Percentiles rank a stretch among this genome's conserved stretches.
Evolutionary conservation across 2,888 invertebrate species (phyloP).

Genomic region (Lissonota sp.): DNA sequence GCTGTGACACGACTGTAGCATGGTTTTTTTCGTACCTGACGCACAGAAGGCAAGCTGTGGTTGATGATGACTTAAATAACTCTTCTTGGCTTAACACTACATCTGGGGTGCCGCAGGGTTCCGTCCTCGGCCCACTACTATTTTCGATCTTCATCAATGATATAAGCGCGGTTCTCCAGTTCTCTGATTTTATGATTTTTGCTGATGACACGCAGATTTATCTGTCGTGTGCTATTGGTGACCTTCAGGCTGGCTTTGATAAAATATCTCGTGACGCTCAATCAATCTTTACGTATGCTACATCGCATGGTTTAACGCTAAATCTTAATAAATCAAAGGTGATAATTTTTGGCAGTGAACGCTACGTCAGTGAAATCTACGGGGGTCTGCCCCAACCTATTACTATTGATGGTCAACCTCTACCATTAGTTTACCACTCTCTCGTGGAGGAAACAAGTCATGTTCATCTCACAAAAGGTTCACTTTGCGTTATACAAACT

Average conservation of each 20-base stretch:
- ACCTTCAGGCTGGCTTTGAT: background rate
- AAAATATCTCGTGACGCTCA: background rate
- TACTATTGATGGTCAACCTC: background rate
- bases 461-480: background rate
- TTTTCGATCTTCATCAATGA: too few species aligned
- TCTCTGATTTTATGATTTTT: background rate
- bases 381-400: background rate
- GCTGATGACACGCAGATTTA: slow-evolving; percentile 7
- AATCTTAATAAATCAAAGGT: background rate
- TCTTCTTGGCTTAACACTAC: background rate
- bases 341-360: background rate
- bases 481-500: background rate
- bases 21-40: background rate
- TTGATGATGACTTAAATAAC: background rate
- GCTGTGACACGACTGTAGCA: background rate
- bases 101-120: too few species aligned
- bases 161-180: too few species aligned
- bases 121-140: too few species aligned
- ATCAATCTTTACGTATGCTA: background rate
- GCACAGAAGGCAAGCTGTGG: background rate
- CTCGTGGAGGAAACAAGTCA: background rate
- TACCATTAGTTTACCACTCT: too few species aligned
- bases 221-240: background rate
- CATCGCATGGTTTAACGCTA: background rate
- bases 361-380: background rate